Base-by-base conservation (phyloP, 2,888 invertebrate genomes). In the Agrotis puta region DNA sequence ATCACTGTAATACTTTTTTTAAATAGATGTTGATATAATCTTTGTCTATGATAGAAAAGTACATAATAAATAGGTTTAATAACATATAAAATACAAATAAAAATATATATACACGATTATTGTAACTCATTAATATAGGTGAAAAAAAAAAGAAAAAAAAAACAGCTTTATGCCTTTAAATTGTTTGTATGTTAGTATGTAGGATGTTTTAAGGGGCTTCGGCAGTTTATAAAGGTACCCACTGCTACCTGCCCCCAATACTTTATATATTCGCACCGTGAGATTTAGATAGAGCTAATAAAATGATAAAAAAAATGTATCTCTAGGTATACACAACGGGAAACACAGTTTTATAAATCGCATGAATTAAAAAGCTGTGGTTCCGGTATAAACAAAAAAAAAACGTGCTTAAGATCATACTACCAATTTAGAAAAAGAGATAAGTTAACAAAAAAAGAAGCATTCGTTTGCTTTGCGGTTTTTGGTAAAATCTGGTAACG, bases 51-150 rank as follows among this genome's bases (percentile, higher is more conserved):
- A 93, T 94, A 94, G 93, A 92, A 89, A 94, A 94, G 93, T 94
- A 95, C 95, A 95, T 95, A 93, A 93, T 93, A 93, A 93, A 92
- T 95, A 95, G 94, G 92, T 92, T 90, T 89, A 91, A 88, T 87
- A 90, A 94, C 92, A 92, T 93, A 93, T 92, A 89, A 92, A 94
- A 95, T 94, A 95, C 91, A 94, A 95, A 96, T 95, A 96, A 96
- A 96, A 95, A 96, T 95, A 96, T 95, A 96, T 95, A 95, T 95
- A 96, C 95, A 95, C 94, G 87, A 93, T 92, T 94, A 94, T 91
- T 94, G 88, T 94, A 93, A 95, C 93, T 94, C 93, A 94, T 94
- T 93, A 93, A 90, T 89, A 91, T 94, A 94, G 92, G 91, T 91
- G 84, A 90, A 91, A 91, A 92, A 94, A 72, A 73, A 92, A 90